phyloP scores from a whole-genome alignment of 2,797 vertebrate genomes.

The Micropoecilia bifurca region DNA sequence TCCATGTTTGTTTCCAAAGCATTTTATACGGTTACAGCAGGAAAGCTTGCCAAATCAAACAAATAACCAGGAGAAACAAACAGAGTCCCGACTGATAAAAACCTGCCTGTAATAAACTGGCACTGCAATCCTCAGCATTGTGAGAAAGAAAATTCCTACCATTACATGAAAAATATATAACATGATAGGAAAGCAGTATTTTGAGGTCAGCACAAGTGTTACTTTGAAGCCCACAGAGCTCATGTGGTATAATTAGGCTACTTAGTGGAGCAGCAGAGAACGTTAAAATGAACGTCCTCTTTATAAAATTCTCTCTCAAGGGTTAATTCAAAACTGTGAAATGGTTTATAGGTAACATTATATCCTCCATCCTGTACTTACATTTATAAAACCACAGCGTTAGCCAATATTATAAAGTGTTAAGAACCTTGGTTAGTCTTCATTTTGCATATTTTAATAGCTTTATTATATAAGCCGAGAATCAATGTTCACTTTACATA shows the following conservation, averaged over 20 bases:
- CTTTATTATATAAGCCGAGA: background rate
- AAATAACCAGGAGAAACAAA: constrained; percentile 1
- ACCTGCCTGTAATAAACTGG: background rate
- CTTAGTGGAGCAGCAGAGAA: background rate
- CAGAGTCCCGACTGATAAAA: background rate
- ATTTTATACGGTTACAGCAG: background rate
- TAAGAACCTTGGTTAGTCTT: constrained; percentile 6
- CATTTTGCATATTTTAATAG: background rate
- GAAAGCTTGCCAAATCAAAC: background rate
- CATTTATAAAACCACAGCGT: background rate
- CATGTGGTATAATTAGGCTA: constrained; percentile 8
- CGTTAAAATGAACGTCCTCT: constrained; percentile 1
- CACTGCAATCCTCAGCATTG: background rate
- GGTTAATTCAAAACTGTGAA: background rate
- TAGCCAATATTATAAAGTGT: background rate
- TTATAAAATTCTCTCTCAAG: background rate
- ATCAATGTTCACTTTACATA: background rate
- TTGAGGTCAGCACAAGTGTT: background rate
- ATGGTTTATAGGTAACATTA: constrained; percentile 1
- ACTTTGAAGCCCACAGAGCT: constrained; percentile 3
- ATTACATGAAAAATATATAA: background rate
- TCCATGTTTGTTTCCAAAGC: background rate
- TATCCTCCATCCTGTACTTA: background rate
- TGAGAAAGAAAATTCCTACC: background rate
- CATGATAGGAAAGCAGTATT: constrained; percentile 3